Evolutionary conservation across 2,888 invertebrate genomes (phyloP).

Genomic region (Craniophora ligustri): DNA sequence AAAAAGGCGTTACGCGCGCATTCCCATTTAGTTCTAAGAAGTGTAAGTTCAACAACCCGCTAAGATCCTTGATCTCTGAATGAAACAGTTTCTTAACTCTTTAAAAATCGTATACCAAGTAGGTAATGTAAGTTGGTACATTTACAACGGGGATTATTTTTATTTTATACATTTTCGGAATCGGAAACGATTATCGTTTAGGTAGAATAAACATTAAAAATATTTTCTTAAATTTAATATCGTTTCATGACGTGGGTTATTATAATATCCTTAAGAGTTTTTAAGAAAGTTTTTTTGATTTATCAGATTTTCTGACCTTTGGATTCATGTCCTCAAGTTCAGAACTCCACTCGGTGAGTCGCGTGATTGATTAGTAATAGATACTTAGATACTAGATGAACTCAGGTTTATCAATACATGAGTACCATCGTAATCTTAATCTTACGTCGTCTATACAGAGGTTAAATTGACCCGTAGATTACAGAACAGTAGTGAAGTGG

Average conservation of each 20-base stretch:
- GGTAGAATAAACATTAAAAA: background rate
- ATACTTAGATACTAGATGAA: constrained; percentile 1
- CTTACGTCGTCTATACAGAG: background rate
- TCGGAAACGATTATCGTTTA: background rate
- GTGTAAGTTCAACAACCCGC: constrained; percentile 43
- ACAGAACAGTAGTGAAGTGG: no score
- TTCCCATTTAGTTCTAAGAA: constrained; percentile 47
- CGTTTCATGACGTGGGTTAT: no score
- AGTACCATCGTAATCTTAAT: background rate
- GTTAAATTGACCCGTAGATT: constrained; percentile 14
- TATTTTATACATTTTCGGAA: constrained; percentile 5
- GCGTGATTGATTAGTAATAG: constrained; percentile 4
- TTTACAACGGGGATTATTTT: constrained; percentile 8
- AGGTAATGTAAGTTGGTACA: constrained; percentile 3
- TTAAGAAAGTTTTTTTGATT: no score
- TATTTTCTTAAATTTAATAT: no score
- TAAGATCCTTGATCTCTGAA: constrained; percentile 51
- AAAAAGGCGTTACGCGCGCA: constrained; percentile 36
- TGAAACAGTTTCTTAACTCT: constrained; percentile 21
- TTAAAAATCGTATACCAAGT: constrained; percentile 14
- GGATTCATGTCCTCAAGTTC: no score
- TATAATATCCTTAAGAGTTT: no score
- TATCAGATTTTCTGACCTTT: no score
- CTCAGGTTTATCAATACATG: constrained; percentile 7
- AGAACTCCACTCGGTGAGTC: no score